Evolutionary conservation across 2,888 invertebrate genomes (phyloP).

Genomic region (Tachina lurida): DNA sequence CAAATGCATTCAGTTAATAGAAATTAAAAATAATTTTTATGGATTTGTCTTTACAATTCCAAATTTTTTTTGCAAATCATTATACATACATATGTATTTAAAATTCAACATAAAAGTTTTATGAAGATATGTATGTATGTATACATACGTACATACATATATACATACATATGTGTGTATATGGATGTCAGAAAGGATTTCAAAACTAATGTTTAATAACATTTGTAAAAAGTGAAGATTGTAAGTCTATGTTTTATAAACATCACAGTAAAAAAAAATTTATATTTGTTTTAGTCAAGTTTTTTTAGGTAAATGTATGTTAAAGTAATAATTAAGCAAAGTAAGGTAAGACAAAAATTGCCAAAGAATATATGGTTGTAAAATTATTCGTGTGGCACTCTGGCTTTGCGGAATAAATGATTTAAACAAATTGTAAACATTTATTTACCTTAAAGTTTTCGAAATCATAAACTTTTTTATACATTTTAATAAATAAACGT

Average conservation of each 20-base stretch:
- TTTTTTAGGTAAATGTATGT: slow-evolving; percentile 2
- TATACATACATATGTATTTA: no score
- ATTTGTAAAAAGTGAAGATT: slow-evolving; percentile 4
- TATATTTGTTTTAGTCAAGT: not conserved
- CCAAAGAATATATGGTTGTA: not conserved
- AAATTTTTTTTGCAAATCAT: not conserved
- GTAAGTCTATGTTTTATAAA: slow-evolving; percentile 14
- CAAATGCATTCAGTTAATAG: slow-evolving; percentile 2
- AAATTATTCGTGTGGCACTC: not conserved
- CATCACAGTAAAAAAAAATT: slow-evolving; percentile 15
- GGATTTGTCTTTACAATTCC: not conserved
- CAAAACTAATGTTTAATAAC: slow-evolving; percentile 28
- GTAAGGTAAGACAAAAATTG: not conserved
- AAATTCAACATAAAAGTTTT: slow-evolving; percentile 14
- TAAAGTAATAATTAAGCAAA: not conserved
- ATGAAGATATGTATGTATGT: not conserved
- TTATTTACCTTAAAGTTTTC: not conserved
- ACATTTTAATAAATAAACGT: not conserved
- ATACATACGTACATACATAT: not conserved
- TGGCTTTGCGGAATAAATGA: not conserved
- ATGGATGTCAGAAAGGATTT: slow-evolving; percentile 10
- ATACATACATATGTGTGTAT: not conserved
- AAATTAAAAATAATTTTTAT: slow-evolving; percentile 1
- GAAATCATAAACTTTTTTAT: not conserved
- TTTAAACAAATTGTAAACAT: not conserved